Conservation (phyloP, 2,888 invertebrate genomes). For the Cistogaster globosa region DNA sequence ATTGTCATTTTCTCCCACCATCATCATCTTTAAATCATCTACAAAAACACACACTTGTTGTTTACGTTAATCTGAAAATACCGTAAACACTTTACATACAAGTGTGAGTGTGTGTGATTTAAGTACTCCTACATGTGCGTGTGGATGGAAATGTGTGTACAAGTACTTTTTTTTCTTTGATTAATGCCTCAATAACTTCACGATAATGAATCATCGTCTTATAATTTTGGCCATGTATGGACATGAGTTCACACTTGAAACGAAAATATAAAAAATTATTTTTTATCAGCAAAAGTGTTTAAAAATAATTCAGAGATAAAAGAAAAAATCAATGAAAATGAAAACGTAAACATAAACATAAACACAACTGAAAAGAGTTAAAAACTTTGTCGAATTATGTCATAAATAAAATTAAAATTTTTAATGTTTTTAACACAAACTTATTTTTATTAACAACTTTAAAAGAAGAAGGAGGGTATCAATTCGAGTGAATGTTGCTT, state of each 20-base stretch:
- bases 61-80: slow-evolving; percentile 27
- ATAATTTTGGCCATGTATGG: not conserved
- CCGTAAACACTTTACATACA: not conserved
- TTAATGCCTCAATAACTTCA: slow-evolving; percentile 24
- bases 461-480: no score
- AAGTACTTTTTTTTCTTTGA: no score
- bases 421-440: no score
- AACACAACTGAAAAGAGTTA: no score
- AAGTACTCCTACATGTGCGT: not conserved
- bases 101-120: not conserved
- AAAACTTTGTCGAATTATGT: no score
- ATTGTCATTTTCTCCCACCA: not conserved
- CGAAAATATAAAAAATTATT: no score
- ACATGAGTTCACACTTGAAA: no score
- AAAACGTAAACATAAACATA: not conserved
- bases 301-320: not conserved
- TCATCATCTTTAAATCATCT: not conserved
- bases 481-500: no score
- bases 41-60: slow-evolving; percentile 17
- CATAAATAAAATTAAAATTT: no score
- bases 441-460: no score
- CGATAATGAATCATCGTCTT: slow-evolving; percentile 57
- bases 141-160: no score
- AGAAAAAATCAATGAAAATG: not conserved
- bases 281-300: not conserved